These are phyloP conservation scores for Drosophila pruinosa DNA, from an alignment of 1,140 invertebrate genomes.

Conservation along the genomic window DNA sequence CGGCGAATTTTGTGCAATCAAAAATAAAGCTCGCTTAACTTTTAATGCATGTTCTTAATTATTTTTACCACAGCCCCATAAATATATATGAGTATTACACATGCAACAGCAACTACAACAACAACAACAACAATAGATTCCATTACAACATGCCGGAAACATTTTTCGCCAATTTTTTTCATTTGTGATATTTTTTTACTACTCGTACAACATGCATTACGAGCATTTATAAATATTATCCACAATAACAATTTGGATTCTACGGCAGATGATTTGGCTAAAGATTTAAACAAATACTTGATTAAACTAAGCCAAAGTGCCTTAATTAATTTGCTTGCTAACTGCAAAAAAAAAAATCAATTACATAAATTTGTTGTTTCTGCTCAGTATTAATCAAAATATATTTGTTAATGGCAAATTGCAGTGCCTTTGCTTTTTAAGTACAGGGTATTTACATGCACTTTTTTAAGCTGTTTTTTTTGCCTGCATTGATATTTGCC, in stretches of 20 bases:
- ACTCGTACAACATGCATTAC: not conserved
- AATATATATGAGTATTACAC: not conserved
- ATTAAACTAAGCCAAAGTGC: too few species aligned
- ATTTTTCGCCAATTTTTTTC: constrained; percentile 6
- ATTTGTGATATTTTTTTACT: too few species aligned
- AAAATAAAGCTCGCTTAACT: constrained; percentile 15
- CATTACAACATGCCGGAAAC: constrained; percentile 20
- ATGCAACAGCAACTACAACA: not conserved
- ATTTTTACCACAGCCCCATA: constrained; percentile 30
- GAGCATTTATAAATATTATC: not conserved
- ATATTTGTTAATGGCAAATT: too few species aligned
- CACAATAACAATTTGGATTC: not conserved
- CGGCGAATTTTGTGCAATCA: not conserved
- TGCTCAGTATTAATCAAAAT: too few species aligned
- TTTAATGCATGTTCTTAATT: constrained; percentile 39
- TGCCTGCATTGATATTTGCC: constrained; percentile 3
- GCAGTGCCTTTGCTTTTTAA: too few species aligned
- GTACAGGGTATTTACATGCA: not conserved
- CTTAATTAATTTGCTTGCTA: too few species aligned
- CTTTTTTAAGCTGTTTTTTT: not conserved
- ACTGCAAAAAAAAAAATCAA: too few species aligned
- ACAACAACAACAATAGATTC: constrained; percentile 1
- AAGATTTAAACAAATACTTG: not conserved
- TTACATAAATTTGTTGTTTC: too few species aligned
- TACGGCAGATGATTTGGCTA: not conserved